Conservation (phyloP, 2,888 invertebrate genomes). For the Oxyscelio sp. region DNA sequence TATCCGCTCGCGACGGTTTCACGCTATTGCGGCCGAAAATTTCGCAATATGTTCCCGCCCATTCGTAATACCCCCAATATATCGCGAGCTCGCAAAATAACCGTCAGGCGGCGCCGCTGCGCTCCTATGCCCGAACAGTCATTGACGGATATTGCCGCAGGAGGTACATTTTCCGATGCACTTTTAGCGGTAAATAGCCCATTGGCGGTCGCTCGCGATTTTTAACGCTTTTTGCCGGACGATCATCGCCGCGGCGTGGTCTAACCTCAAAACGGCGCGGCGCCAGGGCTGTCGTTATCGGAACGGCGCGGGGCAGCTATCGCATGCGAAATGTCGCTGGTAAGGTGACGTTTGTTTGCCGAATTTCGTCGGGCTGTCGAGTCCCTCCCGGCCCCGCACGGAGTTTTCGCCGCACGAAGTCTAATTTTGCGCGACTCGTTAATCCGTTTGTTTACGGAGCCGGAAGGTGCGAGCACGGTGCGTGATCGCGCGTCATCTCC, state of each 20-base stretch:
- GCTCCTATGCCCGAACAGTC: constrained; percentile 12
- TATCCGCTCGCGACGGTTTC: background rate
- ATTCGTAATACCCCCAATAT: constrained; percentile 47
- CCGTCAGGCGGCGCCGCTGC: constrained; percentile 14
- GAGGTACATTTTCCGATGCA: constrained; percentile 41
- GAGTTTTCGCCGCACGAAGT: background rate
- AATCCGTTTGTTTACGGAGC: background rate
- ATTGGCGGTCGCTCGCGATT: constrained; percentile 30
- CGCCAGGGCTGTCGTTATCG: background rate
- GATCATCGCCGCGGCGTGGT: background rate
- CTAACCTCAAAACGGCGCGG: constrained; percentile 26
- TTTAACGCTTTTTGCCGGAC: background rate
- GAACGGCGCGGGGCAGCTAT: background rate
- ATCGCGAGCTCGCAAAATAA: background rate
- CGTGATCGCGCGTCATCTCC: background rate
- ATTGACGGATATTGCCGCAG: constrained; percentile 45
- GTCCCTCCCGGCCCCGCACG: background rate
- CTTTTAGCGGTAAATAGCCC: constrained; percentile 43
- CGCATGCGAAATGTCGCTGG: background rate
- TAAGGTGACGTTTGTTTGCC: constrained; percentile 5
- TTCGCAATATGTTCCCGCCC: constrained; percentile 2
- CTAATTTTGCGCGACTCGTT: background rate
- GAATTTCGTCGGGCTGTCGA: background rate
- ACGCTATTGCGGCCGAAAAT: background rate
- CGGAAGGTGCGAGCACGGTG: background rate